Conservation (phyloP, 35 echinoderm and acorn worm genomes). For the Ophioderma brevispina region DNA sequence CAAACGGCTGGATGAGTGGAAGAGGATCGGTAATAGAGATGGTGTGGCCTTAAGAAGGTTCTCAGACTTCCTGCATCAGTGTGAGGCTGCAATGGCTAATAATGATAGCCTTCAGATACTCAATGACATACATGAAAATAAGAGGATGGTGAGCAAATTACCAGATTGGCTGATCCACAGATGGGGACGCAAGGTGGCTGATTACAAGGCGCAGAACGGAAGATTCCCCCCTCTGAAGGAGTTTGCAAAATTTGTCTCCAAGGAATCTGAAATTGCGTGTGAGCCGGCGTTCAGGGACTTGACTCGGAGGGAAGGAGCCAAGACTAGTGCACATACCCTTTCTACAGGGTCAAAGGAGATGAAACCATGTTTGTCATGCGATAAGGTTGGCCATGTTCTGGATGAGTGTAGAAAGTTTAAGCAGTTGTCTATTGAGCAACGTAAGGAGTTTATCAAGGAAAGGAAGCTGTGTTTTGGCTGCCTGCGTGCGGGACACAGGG, state of each 20-base stretch:
- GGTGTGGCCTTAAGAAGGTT: neutral
- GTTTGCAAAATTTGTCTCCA: slow-evolving; percentile 49
- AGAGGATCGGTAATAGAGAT: slow-evolving; percentile 20
- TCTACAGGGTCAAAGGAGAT: neutral
- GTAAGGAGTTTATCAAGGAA: slow-evolving; percentile 56
- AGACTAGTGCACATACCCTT: neutral
- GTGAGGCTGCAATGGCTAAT: neutral
- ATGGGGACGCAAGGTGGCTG: slow-evolving; percentile 6
- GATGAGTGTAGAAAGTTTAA: slow-evolving; percentile 47
- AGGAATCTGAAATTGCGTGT: slow-evolving; percentile 41
- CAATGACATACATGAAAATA: slow-evolving; percentile 3
- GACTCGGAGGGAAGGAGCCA: neutral
- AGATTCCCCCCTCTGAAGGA: neutral
- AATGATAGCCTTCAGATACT: neutral
- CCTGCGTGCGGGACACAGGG: slow-evolving; percentile 56
- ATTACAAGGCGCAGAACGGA: neutral
- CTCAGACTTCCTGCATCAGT: slow-evolving; percentile 20
- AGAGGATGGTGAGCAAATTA: slow-evolving; percentile 17
- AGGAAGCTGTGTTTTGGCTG: slow-evolving; percentile 66
- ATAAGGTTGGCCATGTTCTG: neutral
- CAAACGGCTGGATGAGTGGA: slow-evolving; percentile 14
- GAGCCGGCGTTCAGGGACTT: slow-evolving; percentile 21
- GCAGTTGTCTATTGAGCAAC: slow-evolving; percentile 22
- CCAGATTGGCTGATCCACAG: slow-evolving; percentile 24
- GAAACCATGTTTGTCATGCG: neutral